Base-by-base conservation (phyloP, 2,113 vertebrate species). In the Nestor notabilis region DNA sequence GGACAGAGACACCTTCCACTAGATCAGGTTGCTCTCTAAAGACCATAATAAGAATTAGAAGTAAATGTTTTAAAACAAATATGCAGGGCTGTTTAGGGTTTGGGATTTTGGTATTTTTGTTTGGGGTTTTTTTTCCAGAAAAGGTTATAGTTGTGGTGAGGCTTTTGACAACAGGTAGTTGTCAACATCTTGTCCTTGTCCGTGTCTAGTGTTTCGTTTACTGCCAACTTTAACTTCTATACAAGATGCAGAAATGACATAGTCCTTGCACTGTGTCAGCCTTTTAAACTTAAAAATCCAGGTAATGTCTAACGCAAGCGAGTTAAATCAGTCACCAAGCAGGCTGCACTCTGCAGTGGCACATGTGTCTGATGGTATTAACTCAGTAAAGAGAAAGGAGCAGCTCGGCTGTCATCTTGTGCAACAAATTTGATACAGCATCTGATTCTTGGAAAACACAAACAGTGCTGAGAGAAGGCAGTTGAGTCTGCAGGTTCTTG, bases 241-340 rank as follows among this genome's bases (percentile, higher is more conserved):
- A 31, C 9, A 33, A 35, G 56, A 74, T 78, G 39, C 55, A 75
- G 70, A 92, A 53, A 64, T 35, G 13, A 50, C 35, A 37, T 39
- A 35, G 41, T 70, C 37, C 63, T 17, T 80, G 44, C 31, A 17
- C 10, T 66, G 58, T 84, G 83, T 41, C 43, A 83, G 46, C 27
- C 39, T 83, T 89, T 90, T 75, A 86, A 69, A 72, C 61, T 93
- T 76, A 84, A 65, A 75, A 93, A 83, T 82, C 28, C 19, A 63
- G 60, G 55, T 52, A 69, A 37, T 39, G 4, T 52, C 17, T 89
- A 68, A 79, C 75, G 56, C 64, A 71, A 47, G 79, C 77, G 55
- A 52, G 55, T 33, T 18, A 55, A 82, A 84, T 84, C 83, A 64
- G 60, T 86, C 64, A 47, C 50, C 63, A 65, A 49, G 61, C 15